These are phyloP conservation scores for Neosilurus hyrtlii DNA, from an alignment of 2,797 vertebrate genomes.

Conservation along the genomic window DNA sequence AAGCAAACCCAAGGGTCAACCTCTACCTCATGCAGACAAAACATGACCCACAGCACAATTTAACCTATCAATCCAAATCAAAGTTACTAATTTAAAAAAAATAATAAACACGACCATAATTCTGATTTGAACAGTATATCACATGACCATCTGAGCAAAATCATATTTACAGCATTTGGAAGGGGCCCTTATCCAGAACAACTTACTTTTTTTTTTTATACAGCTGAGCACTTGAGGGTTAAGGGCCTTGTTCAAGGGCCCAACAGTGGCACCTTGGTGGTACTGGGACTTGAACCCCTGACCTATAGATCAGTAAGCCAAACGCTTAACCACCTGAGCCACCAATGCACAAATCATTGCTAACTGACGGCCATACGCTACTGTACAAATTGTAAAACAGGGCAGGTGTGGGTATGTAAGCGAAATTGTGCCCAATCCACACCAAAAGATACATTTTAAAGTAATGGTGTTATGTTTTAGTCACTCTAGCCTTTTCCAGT, in stretches of 20 bases:
- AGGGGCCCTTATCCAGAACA: too few relatives aligned
- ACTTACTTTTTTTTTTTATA: too few relatives aligned
- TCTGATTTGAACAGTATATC: neutral
- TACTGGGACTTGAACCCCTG: too few relatives aligned
- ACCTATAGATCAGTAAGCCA: too few relatives aligned
- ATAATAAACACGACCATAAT: neutral
- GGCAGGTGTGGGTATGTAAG: neutral
- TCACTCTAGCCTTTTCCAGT: neutral
- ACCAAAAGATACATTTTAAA: neutral
- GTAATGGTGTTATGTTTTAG: neutral
- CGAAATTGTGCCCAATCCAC: too few relatives aligned
- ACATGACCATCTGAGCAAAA: too few relatives aligned
- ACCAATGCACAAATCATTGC: slow-evolving; percentile 38
- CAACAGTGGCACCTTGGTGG: too few relatives aligned
- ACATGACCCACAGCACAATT: neutral
- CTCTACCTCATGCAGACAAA: neutral
- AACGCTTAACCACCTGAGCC: too few relatives aligned
- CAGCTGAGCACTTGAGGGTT: too few relatives aligned
- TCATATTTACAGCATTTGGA: too few relatives aligned
- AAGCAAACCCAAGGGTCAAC: neutral
- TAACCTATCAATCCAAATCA: neutral
- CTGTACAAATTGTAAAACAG: slow-evolving; percentile 13
- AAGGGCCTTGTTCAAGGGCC: too few relatives aligned
- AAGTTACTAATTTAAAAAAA: neutral
- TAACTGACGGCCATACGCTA: slow-evolving; percentile 59